Base-by-base conservation (phyloP, 2,113 vertebrate genomes). In the Rhynchopsitta pachyrhyncha region DNA sequence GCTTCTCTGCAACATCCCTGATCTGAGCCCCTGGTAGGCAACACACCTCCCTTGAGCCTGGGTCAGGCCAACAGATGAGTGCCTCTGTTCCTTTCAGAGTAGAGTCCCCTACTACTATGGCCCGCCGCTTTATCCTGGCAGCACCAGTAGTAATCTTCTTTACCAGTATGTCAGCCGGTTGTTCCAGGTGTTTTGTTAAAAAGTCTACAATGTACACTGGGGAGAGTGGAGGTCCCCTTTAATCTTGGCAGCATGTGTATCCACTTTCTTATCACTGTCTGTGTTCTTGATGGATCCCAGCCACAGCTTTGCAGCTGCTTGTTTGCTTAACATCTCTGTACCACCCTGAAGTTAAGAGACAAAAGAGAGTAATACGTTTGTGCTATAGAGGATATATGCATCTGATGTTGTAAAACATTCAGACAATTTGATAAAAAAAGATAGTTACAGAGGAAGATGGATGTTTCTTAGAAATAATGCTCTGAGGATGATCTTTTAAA, bases 121-220 rank as follows among this genome's bases (percentile, higher is more conserved):
- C 46, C 46, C 46, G 2, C 46, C 3, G 5, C 20, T 46, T 46
- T 46, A 6, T 46, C 20, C 18, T 46, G 46, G 46, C 46, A 22
- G 46, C 19, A 20, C 5, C 46, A 46, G 20, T 46, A 46, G 46
- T 46, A 10, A 46, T 46, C 46, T 46, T 46, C 46, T 46, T 46
- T 46, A 46, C 19, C 19, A 46, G 46, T 46, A 19, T 11, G 10
- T 46, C 46, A 46, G 46, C 46, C 10, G 19, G 46, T 46, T 46
- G 19, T 46, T 46, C 46, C 46, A 11, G 10, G 46, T 46, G 19
- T 29, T 77, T n/a, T 59, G 4, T 76, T 80, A 52, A 77, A 83
- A 63, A 49, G 22, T 12, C 7, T 16, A 5, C 37, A 11, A 49
- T 5, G 10, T 44, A 17, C 24, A 4, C 8, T 1, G 1, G 5